These are phyloP conservation scores for Enteromius anoplus DNA, from an alignment of 2,797 vertebrate genomes.

Conservation along the genomic window DNA sequence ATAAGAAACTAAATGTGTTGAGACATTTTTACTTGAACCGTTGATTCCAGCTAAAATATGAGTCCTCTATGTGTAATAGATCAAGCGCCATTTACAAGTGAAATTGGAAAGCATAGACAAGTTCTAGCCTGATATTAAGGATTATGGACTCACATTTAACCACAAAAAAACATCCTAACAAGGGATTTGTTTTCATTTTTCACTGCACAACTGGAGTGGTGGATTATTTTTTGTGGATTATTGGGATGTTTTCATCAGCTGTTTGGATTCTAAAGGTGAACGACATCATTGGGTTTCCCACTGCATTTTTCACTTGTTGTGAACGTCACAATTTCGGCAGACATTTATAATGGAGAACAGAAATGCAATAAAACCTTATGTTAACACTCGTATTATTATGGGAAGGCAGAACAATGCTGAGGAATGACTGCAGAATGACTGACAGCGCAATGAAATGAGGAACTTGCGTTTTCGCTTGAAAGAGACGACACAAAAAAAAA, in stretches of 20 bases:
- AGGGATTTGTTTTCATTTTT: background rate
- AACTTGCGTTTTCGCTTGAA: conserved; percentile 38
- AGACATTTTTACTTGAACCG: background rate
- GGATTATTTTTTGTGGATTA: background rate
- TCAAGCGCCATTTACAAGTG: background rate
- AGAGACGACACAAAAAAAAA: conserved; percentile 36
- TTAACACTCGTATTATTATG: background rate
- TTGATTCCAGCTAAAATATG: background rate
- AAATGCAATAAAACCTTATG: background rate
- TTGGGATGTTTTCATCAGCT: background rate
- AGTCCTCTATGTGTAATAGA: background rate
- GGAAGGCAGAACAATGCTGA: conserved; percentile 5
- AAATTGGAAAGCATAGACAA: background rate
- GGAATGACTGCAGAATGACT: conserved; percentile 28
- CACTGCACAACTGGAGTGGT: background rate
- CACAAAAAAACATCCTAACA: background rate
- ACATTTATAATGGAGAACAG: background rate
- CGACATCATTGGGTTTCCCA: background rate
- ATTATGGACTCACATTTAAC: background rate
- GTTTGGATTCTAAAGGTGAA: background rate
- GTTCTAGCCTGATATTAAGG: background rate
- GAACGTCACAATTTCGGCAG: background rate
- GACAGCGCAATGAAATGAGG: conserved; percentile 22
- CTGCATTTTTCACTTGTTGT: background rate
- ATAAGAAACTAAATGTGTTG: background rate